phyloP scores from a whole-genome alignment of 2,113 vertebrate genomes.

The Spermophilus dauricus region DNA sequence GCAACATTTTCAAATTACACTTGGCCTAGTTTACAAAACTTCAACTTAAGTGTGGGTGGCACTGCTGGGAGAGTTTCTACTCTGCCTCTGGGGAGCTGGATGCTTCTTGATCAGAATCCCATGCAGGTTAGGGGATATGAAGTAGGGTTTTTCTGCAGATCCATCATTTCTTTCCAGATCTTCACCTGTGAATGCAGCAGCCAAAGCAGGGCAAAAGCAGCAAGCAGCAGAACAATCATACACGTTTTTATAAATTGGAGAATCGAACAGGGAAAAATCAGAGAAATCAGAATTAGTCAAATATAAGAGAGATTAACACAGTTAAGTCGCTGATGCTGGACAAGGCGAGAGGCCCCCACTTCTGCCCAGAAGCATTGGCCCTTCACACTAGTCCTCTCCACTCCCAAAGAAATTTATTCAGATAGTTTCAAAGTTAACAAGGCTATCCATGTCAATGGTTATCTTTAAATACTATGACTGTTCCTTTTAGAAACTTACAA shows the following conservation, averaged over 20 bases:
- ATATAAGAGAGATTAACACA: conserved; percentile 17
- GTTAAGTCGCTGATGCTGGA: not conserved
- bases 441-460: not conserved
- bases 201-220: conserved; percentile 80
- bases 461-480: not conserved
- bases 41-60: conserved; percentile 80
- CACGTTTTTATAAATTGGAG: conserved; percentile 57
- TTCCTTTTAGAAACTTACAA: conserved; percentile 22
- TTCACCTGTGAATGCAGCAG: conserved; percentile 92
- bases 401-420: not conserved
- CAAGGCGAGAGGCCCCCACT: not conserved
- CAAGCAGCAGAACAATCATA: conserved; percentile 3
- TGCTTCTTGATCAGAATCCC: conserved; percentile 94
- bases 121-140: conserved; percentile 95
- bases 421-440: not conserved
- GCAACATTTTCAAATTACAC: conserved; percentile 82
- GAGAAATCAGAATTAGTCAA: conserved; percentile 78
- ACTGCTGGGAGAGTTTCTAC: conserved; percentile 72
- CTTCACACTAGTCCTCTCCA: not conserved
- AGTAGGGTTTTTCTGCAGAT: conserved; percentile 96
- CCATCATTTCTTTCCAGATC: conserved; percentile 98
- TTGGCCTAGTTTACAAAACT: conserved; percentile 80
- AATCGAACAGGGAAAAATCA: conserved; percentile 76
- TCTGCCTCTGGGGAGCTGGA: conserved; percentile 90
- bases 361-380: not conserved